phyloP scores from a whole-genome alignment of 2,797 vertebrate genomes.

The Propithecus perrieri region DNA sequence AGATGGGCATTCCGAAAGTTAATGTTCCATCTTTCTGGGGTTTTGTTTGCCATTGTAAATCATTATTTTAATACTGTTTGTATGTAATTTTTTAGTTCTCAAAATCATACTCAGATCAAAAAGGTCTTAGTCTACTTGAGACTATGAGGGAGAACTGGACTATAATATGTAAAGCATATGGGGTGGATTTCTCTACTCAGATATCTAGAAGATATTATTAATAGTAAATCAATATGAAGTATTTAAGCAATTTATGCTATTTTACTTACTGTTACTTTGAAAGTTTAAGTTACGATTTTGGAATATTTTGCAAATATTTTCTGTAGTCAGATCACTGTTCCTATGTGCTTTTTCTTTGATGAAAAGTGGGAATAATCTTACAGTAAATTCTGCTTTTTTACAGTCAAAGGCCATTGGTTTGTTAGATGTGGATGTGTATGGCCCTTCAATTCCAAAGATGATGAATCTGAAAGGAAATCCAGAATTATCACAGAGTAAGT shows the following conservation, averaged over 20 bases:
- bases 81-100: slow-evolving; percentile 47
- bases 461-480: slow-evolving; percentile 98
- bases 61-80: slow-evolving; percentile 35
- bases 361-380: slow-evolving; percentile 37
- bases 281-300: slow-evolving; percentile 50
- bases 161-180: neutral
- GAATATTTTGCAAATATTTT: slow-evolving; percentile 47
- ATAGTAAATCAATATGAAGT: neutral
- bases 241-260: slow-evolving; percentile 14
- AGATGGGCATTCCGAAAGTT: slow-evolving; percentile 30
- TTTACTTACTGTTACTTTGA: slow-evolving; percentile 45
- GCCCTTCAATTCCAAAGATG: slow-evolving; percentile 96
- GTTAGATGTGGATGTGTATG: slow-evolving; percentile 95
- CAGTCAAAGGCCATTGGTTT: slow-evolving; percentile 93
- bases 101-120: neutral
- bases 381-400: slow-evolving; percentile 32
- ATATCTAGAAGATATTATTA: neutral
- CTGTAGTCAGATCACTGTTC: neutral
- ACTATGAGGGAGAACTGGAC: neutral
- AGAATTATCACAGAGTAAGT: slow-evolving; percentile 92
- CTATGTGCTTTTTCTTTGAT: slow-evolving; percentile 20
- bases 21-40: neutral
- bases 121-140: neutral
- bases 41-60: slow-evolving; percentile 30
- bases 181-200: slow-evolving; percentile 3